These are phyloP conservation scores for Phylloscopus trochilus DNA, from an alignment of 2,113 vertebrate species.

Conservation along the genomic window DNA sequence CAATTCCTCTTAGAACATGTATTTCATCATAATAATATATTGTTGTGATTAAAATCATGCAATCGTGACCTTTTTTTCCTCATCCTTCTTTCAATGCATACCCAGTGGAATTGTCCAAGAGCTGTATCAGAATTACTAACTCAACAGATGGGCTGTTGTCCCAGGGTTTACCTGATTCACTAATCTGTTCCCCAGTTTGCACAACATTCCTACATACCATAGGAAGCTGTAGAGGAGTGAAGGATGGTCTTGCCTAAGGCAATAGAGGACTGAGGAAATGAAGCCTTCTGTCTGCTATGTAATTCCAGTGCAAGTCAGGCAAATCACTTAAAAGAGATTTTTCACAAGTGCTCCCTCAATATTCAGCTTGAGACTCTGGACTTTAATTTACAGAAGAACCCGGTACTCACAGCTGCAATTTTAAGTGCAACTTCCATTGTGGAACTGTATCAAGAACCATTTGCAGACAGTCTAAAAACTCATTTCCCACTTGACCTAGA, in stretches of 20 bases:
- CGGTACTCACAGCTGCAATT: neutral
- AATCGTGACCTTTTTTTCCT: neutral
- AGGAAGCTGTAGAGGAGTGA: neutral
- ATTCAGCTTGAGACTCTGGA: constrained; percentile 13
- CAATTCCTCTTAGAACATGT: neutral
- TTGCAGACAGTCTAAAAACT: constrained; percentile 24
- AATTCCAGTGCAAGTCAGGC: neutral
- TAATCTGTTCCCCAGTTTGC: neutral
- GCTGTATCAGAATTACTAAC: neutral
- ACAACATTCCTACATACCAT: neutral
- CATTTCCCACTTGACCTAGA: constrained; percentile 42
- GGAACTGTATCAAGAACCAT: constrained; percentile 13
- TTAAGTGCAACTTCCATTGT: constrained; percentile 31
- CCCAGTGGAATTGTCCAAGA: neutral
- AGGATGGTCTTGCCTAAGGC: neutral
- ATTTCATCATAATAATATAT: neutral
- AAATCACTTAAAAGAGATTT: constrained; percentile 31
- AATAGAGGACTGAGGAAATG: neutral
- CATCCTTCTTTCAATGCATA: neutral
- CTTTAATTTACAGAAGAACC: constrained; percentile 44
- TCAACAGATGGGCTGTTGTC: neutral
- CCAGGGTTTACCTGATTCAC: neutral
- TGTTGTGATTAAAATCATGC: neutral
- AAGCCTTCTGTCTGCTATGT: neutral
- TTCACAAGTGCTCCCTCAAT: constrained; percentile 27